Evolutionary conservation across 2,888 invertebrate genomes (phyloP).

Genomic region (Amaurobius ferox): DNA sequence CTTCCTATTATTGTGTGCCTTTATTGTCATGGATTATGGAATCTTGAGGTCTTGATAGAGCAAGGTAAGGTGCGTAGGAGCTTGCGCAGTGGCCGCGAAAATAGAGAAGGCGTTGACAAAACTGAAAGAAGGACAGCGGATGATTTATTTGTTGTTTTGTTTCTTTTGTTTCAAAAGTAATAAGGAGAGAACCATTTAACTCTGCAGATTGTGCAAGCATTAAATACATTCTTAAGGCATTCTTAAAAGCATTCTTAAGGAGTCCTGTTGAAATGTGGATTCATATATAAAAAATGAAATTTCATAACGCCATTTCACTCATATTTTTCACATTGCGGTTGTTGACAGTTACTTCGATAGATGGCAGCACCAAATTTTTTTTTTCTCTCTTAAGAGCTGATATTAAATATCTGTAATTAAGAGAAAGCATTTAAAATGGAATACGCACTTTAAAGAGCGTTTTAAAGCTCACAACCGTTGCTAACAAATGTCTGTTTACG

Average conservation of each 20-base stretch:
- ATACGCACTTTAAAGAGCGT: too few relatives aligned
- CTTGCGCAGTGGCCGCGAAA: background rate
- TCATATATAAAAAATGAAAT: too few relatives aligned
- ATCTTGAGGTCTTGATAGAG: background rate
- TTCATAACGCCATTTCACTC: too few relatives aligned
- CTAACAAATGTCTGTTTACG: background rate
- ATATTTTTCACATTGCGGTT: background rate
- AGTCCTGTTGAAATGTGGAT: too few relatives aligned
- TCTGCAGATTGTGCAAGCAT: too few relatives aligned
- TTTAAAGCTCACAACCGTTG: too few relatives aligned
- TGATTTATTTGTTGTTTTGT: too few relatives aligned
- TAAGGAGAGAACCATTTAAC: too few relatives aligned
- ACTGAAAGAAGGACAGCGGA: background rate
- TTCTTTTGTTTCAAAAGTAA: too few relatives aligned
- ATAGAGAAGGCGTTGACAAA: background rate
- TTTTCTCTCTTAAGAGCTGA: background rate
- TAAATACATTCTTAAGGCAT: too few relatives aligned
- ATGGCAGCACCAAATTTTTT: background rate
- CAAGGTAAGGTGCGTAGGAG: background rate
- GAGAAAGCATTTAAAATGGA: too few relatives aligned
- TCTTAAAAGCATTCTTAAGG: too few relatives aligned
- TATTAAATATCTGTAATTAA: conserved; percentile 10
- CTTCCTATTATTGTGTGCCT: background rate
- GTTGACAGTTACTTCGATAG: background rate
- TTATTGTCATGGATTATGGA: conserved; percentile 2